Evolutionary conservation across 2,113 vertebrate genomes (phyloP).

Genomic region (Paedocypris sp.): DNA sequence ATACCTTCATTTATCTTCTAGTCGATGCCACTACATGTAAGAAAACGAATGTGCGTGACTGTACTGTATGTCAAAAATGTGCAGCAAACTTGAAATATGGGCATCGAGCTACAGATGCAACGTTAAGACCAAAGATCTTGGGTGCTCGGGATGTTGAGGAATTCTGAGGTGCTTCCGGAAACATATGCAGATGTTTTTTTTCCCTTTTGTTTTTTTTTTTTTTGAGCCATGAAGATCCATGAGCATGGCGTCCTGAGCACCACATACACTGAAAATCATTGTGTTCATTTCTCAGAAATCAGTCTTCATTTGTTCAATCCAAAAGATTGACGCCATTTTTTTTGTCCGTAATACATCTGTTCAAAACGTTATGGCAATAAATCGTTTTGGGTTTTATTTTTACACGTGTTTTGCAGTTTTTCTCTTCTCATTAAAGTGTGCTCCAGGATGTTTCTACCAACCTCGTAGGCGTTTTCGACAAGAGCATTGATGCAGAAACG

Average conservation of each 20-base stretch:
- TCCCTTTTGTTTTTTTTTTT: too few relatives aligned
- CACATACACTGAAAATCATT: not conserved
- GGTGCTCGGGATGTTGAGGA: slow-evolving; percentile 3
- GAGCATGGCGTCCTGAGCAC: slow-evolving; percentile 10
- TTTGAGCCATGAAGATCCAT: slow-evolving; percentile 27
- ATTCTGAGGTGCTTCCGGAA: too few relatives aligned
- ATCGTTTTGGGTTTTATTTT: slow-evolving; percentile 77
- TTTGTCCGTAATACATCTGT: slow-evolving; percentile 68
- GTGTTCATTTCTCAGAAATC: not conserved
- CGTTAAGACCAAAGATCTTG: slow-evolving; percentile 7
- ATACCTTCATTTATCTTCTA: slow-evolving; percentile 58
- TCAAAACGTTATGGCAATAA: slow-evolving; percentile 75
- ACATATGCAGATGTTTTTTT: too few relatives aligned
- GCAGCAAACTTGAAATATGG: slow-evolving; percentile 68
- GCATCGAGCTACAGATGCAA: slow-evolving; percentile 23
- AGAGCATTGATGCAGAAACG: not conserved
- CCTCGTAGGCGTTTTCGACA: slow-evolving; percentile 17
- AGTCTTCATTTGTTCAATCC: slow-evolving; percentile 29
- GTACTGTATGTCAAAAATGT: slow-evolving; percentile 64
- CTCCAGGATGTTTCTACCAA: not conserved
- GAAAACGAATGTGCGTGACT: slow-evolving; percentile 53
- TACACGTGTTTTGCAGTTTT: slow-evolving; percentile 41
- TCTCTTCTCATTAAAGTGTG: not conserved
- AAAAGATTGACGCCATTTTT: slow-evolving; percentile 34
- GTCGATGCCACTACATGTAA: slow-evolving; percentile 51